Evolutionary conservation across 2,888 invertebrate species (phyloP).

Genomic region (Acleris cristana): DNA sequence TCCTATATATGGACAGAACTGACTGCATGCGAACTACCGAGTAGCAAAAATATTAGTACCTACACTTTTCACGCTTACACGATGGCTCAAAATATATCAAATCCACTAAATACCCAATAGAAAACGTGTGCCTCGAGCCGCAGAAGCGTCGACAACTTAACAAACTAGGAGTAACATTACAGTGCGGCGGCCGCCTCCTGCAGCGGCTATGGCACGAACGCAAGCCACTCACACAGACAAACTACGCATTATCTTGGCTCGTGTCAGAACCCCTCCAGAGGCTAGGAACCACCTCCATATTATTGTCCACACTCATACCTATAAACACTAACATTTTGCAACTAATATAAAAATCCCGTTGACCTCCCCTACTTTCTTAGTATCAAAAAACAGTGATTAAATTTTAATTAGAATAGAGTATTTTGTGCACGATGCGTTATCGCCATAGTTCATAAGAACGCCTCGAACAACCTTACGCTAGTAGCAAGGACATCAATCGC

Average conservation of each 20-base stretch:
- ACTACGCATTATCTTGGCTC: background rate
- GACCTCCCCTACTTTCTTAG: slow-evolving; percentile 51
- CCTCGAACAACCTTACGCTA: slow-evolving; percentile 40
- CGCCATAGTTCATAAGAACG: slow-evolving; percentile 35
- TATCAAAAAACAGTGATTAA: slow-evolving; percentile 72
- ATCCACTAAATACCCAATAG: slow-evolving; percentile 78
- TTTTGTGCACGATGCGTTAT: slow-evolving; percentile 68
- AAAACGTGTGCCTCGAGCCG: slow-evolving; percentile 66
- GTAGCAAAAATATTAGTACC: slow-evolving; percentile 82
- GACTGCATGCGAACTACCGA: slow-evolving; percentile 65
- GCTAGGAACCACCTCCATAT: slow-evolving; percentile 57
- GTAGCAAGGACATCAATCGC: slow-evolving; percentile 61
- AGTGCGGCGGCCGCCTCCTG: slow-evolving; percentile 57
- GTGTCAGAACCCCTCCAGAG: slow-evolving; percentile 7
- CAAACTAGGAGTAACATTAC: slow-evolving; percentile 68
- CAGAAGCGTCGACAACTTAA: slow-evolving; percentile 71
- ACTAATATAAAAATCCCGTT: slow-evolving; percentile 63
- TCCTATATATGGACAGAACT: slow-evolving; percentile 77
- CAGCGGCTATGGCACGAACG: background rate
- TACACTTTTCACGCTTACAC: slow-evolving; percentile 74
- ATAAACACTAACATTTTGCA: slow-evolving; percentile 72
- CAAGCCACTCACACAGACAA: background rate
- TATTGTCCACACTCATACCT: slow-evolving; percentile 78
- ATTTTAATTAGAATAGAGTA: slow-evolving; percentile 68
- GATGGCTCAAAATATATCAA: slow-evolving; percentile 77